Base-by-base conservation (phyloP, 2,797 vertebrate genomes). In the Gambusia yucatana region DNA sequence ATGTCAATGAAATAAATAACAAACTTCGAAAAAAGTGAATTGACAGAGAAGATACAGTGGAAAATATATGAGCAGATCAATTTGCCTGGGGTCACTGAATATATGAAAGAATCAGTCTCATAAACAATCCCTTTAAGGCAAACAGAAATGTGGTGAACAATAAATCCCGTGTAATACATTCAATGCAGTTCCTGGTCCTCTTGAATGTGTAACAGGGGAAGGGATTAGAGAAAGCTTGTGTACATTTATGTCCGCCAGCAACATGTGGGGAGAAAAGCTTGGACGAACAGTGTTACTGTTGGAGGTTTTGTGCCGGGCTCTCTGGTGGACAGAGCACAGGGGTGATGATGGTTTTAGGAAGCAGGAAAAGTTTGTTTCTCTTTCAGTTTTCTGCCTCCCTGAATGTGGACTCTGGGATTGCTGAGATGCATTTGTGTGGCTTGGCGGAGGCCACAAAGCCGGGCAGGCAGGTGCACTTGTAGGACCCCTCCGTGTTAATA, bases 401-500 rank as follows among this genome's bases (percentile, higher is more conserved):
- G 16, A 82, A 76, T 67, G 44, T 85, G 3, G 90, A 77, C 79
- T 86, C 89, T 0, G 92, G 92, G 88, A 93, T 90, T 39, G 94
- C 88, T 11, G 95, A 91, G 80, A 97, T 95, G 28, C 97, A 98
- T 90, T 94, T 96, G 80, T 98, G 96, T 0, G 97, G 96, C 55
- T 89, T 95, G 41, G 96, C 87, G 30, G 96, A 95, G 17, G 96
- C 95, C 91, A 97, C 84, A 0, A 97, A 97, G 76, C 97, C 97
- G 0, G 95, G 95, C 81, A 93, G 92, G 85, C 98, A 99, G 55
- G 86, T 96, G 95, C 98, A 99, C 92, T 93, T 96, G 92, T 97
- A 98, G 57, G 98, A 98, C 30, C 98, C 98, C 84, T 98, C 98
- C 0, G 96, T 98, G 95, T 99, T 98, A 94, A 94, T 84, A 2